phyloP scores from a whole-genome alignment of 2,113 vertebrate genomes.

The Varanus komodoensis region DNA sequence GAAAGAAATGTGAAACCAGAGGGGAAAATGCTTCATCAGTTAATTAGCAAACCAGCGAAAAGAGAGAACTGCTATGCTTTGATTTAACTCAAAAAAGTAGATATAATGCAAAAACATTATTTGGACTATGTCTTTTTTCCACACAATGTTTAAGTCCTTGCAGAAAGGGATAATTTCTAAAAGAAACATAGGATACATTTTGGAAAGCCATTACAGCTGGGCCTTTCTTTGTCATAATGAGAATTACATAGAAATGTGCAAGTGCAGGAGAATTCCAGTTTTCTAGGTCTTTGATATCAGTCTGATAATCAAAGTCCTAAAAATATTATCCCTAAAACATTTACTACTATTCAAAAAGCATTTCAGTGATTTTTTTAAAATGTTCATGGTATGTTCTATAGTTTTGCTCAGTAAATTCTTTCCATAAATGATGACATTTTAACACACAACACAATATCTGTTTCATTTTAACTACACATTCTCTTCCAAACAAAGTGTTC shows the following conservation, averaged over 20 bases:
- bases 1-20: background rate
- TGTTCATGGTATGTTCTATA: background rate
- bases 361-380: constrained; percentile 1
- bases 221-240: background rate
- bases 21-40: constrained; percentile 36
- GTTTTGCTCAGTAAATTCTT: constrained; percentile 8
- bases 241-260: background rate
- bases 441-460: background rate
- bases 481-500: background rate
- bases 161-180: constrained; percentile 22
- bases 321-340: background rate
- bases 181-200: constrained; percentile 5
- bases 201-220: constrained; percentile 3
- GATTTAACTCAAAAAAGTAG: constrained; percentile 22
- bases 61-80: constrained; percentile 18
- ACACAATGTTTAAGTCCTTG: constrained; percentile 22
- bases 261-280: constrained; percentile 18
- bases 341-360: background rate
- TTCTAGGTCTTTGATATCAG: background rate
- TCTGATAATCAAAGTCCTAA: background rate
- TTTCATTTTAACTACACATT: background rate
- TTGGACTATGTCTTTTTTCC: constrained; percentile 21
- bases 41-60: constrained; percentile 11
- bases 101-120: constrained; percentile 12
- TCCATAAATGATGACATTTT: background rate